These are phyloP conservation scores for Halocynthia roretzi DNA, from an alignment of 23 tunicate genomes.

Conservation along the genomic window DNA sequence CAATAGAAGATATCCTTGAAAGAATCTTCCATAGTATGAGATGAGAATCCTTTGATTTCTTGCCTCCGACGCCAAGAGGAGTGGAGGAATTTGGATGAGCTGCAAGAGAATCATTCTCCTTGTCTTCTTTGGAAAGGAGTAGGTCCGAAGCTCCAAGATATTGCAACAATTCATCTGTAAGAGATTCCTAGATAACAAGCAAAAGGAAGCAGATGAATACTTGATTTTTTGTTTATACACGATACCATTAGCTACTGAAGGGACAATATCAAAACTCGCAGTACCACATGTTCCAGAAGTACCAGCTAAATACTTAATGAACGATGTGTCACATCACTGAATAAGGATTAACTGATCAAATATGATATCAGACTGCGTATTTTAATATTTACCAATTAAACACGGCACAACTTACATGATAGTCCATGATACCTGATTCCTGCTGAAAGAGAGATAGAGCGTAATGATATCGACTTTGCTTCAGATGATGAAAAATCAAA, in stretches of 20 bases:
- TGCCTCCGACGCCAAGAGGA: not conserved
- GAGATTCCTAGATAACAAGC: constrained; percentile 20
- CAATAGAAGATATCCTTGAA: constrained; percentile 8
- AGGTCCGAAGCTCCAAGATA: constrained; percentile 50
- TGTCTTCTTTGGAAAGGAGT: constrained; percentile 1
- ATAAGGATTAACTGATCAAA: no score
- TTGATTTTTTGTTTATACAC: not conserved
- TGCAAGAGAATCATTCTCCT: constrained; percentile 18
- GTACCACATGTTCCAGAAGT: not conserved
- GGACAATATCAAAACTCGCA: no score
- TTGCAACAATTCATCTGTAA: constrained; percentile 50
- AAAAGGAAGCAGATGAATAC: not conserved
- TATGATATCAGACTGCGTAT: no score
- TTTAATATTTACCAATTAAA: no score
- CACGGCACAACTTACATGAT: constrained; percentile 16
- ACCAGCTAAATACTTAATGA: not conserved
- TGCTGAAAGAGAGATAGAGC: constrained; percentile 77
- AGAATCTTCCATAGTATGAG: constrained; percentile 19
- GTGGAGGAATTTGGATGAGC: constrained; percentile 15
- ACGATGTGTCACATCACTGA: no score
- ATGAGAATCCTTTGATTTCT: not conserved
- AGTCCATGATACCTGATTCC: constrained; percentile 43
- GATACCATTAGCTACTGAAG: no score
- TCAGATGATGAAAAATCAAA: constrained; percentile 65
- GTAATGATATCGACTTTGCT: constrained; percentile 72